Base-by-base conservation (phyloP, 2,113 vertebrate species). In the Solea solea region DNA sequence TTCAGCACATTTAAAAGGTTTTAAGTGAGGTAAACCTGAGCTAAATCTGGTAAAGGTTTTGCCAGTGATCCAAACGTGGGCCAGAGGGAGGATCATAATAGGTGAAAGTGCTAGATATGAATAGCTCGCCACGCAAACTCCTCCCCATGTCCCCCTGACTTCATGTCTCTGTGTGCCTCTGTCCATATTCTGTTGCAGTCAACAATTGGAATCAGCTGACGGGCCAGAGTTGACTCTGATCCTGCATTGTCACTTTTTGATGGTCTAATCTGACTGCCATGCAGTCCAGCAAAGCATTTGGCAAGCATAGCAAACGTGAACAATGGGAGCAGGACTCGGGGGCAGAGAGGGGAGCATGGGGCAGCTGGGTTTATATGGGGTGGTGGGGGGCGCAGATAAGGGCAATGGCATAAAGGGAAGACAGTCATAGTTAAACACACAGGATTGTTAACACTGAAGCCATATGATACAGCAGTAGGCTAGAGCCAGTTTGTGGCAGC, bases 191-290 rank as follows among this genome's bases (percentile, higher is more conserved):
- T 89, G 71, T 93, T 83, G 88, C 84, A 80, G 70, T 91, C 82
- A 82, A 86, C 90, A 93, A 80, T 90, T 72, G 87, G 88, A 94
- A 91, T 91, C 90, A 46, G 81, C 93, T 95, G 93, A 94, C 86
- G 70, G 87, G 89, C 54, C 86, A 84, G 41, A 84, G 89, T 50
- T 76, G 81, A 74, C 80, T 89, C 56, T 88, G 83, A 86, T 86
- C 92, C 94, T 92, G 93, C 92, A 93, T 95, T 95, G 91, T 95
- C 87, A 92, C 92, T 94, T 94, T 89, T 94, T 90, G 88, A 85
- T 91, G 88, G 78, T 82, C 92, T 90, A 94, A 94, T 94, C 90
- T 94, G 92, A 93, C 88, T 53, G 88, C 93, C 91, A 80, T 92
- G 93, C 91, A 61, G 92, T 76, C 68, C 85, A 83, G 89, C 61